Conservation (phyloP, 2,113 vertebrate genomes). For the Struthio camelus region DNA sequence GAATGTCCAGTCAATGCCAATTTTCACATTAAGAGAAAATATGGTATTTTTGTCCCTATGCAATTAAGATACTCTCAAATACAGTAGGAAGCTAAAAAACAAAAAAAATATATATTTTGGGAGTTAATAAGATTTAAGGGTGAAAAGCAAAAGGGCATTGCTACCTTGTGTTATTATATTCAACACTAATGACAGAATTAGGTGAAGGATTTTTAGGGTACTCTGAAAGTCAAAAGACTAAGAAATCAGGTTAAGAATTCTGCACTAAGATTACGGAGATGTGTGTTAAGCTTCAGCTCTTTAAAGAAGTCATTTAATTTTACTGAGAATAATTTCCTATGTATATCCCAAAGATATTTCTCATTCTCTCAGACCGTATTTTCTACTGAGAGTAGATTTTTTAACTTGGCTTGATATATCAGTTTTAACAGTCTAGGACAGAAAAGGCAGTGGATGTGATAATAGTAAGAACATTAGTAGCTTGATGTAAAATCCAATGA, state of each 20-base stretch:
- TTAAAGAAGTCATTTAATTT: not conserved
- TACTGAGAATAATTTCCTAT: not conserved
- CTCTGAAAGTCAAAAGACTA: not conserved
- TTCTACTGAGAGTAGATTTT: not conserved
- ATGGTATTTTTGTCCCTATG: not conserved
- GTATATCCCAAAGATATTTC: not conserved
- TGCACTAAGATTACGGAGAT: not conserved
- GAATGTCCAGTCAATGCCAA: not conserved
- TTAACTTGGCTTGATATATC: not conserved
- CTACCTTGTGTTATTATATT: not conserved
- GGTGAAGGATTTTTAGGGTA: not conserved
- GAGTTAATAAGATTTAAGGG: not conserved
- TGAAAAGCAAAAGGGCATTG: not conserved
- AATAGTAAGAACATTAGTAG: not conserved
- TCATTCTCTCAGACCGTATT: not conserved
- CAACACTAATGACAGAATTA: not conserved
- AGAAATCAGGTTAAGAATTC: not conserved
- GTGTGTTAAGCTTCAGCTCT: not conserved
- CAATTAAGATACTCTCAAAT: not conserved
- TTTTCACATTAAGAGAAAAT: not conserved
- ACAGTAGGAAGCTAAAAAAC: not conserved
- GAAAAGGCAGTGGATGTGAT: not conserved
- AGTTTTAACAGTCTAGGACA: not conserved
- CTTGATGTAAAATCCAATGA: not conserved
- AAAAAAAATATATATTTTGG: not conserved